A percentile compares a stretch with the other conserved stretches of the same genome.
Conservation (phyloP, 2,113 vertebrate genomes). For the Phalacrocorax aristotelis region DNA sequence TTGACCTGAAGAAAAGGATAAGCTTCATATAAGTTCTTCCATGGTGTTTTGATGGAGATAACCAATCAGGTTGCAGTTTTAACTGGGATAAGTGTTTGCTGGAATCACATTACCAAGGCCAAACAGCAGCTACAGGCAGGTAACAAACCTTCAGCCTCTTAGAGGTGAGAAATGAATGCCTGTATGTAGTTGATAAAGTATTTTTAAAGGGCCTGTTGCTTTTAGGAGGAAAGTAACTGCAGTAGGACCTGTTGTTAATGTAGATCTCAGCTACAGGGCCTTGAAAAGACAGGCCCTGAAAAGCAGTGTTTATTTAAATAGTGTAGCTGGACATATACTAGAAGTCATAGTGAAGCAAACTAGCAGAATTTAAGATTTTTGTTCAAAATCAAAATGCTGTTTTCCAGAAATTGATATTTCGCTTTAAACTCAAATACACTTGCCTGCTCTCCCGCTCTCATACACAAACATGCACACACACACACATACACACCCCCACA, state of each 20-base stretch:
- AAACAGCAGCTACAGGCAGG: not conserved
- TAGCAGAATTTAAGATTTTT: not conserved
- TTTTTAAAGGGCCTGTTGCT: not conserved
- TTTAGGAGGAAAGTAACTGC: not conserved
- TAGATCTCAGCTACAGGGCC: not conserved
- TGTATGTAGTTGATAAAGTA: not conserved
- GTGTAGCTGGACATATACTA: not conserved
- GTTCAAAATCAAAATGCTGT: not conserved
- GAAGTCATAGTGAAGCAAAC: not conserved
- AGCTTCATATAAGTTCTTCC: not conserved
- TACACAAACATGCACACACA: fast-evolving
- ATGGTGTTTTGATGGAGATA: not conserved
- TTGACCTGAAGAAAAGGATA: not conserved
- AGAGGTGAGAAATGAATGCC: not conserved
- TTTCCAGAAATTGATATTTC: not conserved
- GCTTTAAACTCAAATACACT: not conserved
- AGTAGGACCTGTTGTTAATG: not conserved
- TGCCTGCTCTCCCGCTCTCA: not conserved
- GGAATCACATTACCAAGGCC: not conserved
- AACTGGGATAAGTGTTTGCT: not conserved
- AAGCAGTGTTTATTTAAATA: not conserved
- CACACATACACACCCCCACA: not conserved
- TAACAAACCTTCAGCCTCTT: not conserved
- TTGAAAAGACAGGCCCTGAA: not conserved
- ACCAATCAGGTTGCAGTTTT: not conserved